Evolutionary conservation across 1,140 invertebrate genomes (phyloP).

Genomic region (Agraylea sexmaculata): DNA sequence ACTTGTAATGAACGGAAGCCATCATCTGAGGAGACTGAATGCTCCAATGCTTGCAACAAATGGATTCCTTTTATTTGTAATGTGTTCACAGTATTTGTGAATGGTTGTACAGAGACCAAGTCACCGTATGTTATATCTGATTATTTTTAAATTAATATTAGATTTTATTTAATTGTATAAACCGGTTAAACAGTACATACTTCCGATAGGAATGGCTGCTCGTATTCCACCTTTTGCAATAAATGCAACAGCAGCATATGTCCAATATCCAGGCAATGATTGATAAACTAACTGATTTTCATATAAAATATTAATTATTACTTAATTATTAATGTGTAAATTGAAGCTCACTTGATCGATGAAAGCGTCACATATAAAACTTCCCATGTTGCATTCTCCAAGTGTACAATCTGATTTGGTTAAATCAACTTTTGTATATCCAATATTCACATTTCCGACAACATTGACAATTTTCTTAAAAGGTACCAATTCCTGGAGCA

Average conservation of each 20-base stretch:
- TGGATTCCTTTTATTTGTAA: conserved; percentile 48
- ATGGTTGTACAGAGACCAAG: conserved; percentile 47
- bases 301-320: neutral
- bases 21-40: conserved; percentile 25
- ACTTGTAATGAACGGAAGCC: conserved; percentile 39
- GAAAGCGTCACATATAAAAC: conserved; percentile 53
- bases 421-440: conserved; percentile 40
- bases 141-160: too few relatives aligned
- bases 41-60: conserved; percentile 43
- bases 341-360: conserved; percentile 39
- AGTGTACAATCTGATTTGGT: conserved; percentile 38
- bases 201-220: conserved; percentile 35
- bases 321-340: neutral
- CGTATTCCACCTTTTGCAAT: conserved; percentile 55
- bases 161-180: too few relatives aligned
- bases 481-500: conserved; percentile 41
- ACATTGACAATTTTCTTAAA: conserved; percentile 49
- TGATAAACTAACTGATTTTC: conserved; percentile 16
- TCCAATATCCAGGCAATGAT: conserved; percentile 39
- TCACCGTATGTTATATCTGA: conserved; percentile 49
- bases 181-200: conserved; percentile 21
- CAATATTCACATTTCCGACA: conserved; percentile 44
- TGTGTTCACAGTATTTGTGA: conserved; percentile 48
- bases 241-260: conserved; percentile 48
- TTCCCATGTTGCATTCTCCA: conserved; percentile 58